Percentiles rank a stretch among this genome's conserved stretches.
Conservation (phyloP, 1,140 invertebrate species). For the Drosophila mayri region DNA sequence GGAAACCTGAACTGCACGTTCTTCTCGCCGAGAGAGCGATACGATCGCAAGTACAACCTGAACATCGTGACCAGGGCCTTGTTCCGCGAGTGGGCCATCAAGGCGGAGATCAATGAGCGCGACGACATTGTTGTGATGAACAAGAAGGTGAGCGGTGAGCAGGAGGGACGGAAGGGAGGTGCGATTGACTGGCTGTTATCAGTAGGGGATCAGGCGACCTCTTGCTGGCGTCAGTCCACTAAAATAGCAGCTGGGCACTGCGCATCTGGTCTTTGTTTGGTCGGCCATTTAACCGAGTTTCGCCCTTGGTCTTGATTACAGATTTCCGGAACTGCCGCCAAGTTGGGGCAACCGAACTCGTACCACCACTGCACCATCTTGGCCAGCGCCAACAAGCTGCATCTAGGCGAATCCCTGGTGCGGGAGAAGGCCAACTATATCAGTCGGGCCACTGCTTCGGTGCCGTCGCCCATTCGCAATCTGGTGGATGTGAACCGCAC, state of each 20-base stretch:
- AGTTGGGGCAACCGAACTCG: constrained; percentile 92
- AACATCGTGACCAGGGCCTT: constrained; percentile 93
- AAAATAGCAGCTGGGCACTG: constrained; percentile 13
- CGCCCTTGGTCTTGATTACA: constrained; percentile 30
- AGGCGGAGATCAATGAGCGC: constrained; percentile 90
- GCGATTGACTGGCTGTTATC: constrained; percentile 40
- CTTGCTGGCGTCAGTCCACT: constrained; percentile 28
- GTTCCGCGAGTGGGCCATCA: constrained; percentile 91
- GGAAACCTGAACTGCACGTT: constrained; percentile 98
- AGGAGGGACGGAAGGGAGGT: neutral
- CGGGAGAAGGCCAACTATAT: constrained; percentile 88
- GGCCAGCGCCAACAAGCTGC: constrained; percentile 92
- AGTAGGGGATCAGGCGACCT: constrained; percentile 33
- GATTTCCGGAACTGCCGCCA: constrained; percentile 97
- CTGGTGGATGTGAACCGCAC: constrained; percentile 89
- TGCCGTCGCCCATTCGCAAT: constrained; percentile 92
- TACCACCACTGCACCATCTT: constrained; percentile 98
- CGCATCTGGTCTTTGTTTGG: constrained; percentile 23
- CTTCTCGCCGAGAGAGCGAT: constrained; percentile 91
- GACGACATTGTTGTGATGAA: constrained; percentile 93
- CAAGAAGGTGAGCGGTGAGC: constrained; percentile 87
- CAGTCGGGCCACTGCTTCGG: constrained; percentile 93
- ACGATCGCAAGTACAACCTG: constrained; percentile 94
- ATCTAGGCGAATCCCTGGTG: constrained; percentile 88
- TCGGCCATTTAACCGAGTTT: constrained; percentile 8